Conservation (phyloP, 2,113 vertebrate species). For the Edolisoma coerulescens region DNA sequence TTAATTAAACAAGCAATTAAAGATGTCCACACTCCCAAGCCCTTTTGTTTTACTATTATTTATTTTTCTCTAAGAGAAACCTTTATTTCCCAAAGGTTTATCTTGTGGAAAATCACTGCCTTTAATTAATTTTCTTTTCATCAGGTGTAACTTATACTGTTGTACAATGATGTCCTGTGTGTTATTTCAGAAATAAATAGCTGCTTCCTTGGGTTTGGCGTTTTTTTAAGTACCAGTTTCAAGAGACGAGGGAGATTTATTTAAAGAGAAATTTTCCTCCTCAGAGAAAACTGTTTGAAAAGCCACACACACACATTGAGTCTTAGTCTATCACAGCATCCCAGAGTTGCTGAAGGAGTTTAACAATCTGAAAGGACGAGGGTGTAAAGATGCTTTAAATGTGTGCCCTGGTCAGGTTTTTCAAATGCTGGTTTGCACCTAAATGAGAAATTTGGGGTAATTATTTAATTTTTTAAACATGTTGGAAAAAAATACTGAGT, state of each 20-base stretch:
- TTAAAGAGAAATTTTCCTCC: conserved; percentile 60
- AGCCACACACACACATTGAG: conserved; percentile 56
- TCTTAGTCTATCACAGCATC: conserved; percentile 47
- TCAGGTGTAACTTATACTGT: conserved; percentile 26
- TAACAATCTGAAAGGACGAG: background rate
- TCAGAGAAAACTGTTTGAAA: conserved; percentile 55
- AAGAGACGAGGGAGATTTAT: conserved; percentile 27
- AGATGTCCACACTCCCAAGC: background rate
- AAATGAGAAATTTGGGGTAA: background rate
- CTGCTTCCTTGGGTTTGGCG: background rate
- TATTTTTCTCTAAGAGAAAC: conserved; percentile 47
- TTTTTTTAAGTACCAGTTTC: background rate
- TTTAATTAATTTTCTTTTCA: conserved; percentile 56
- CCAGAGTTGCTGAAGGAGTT: conserved; percentile 22
- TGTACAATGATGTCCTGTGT: conserved; percentile 37
- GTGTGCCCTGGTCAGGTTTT: background rate
- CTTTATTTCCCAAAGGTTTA: conserved; percentile 61
- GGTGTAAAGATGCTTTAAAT: background rate
- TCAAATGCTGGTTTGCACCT: background rate
- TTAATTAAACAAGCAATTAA: conserved; percentile 4
- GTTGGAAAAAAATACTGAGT: background rate
- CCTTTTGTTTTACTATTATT: background rate
- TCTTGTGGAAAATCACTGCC: conserved; percentile 49
- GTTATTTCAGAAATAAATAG: conserved; percentile 67
- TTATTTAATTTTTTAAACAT: conserved; percentile 28